These are phyloP conservation scores for Poicephalus gulielmi DNA, from an alignment of 2,113 vertebrate species.

Conservation along the genomic window DNA sequence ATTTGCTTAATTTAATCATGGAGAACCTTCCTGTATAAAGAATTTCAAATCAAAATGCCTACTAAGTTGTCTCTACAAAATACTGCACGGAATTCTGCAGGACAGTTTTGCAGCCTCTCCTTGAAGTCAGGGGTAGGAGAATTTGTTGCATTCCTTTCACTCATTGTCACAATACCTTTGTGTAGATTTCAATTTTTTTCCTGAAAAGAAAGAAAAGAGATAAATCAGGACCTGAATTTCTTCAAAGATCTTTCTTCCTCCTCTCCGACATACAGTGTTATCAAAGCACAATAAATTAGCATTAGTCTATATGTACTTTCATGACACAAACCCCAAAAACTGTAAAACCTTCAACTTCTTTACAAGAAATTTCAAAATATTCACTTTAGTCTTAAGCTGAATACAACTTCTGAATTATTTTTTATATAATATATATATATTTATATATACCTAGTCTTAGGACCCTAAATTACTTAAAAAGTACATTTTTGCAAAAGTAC, in stretches of 20 bases:
- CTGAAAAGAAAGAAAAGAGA: neutral
- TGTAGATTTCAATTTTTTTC: neutral
- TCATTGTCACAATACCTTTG: neutral
- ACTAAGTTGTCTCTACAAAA: neutral
- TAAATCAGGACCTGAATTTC: neutral
- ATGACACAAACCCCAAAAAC: neutral
- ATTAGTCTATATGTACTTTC: neutral
- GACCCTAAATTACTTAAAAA: neutral
- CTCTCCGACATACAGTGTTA: neutral
- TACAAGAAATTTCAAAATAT: neutral
- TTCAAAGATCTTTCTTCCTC: neutral
- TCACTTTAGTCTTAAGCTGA: neutral
- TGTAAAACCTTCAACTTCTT: neutral
- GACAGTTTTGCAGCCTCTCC: neutral
- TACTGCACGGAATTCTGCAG: neutral
- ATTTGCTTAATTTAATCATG: neutral
- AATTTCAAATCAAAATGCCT: neutral
- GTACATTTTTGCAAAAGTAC: neutral
- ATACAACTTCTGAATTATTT: neutral
- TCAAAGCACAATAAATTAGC: neutral
- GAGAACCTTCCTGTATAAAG: neutral
- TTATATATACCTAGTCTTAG: neutral
- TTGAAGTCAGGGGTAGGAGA: neutral
- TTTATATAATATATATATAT: neutral
- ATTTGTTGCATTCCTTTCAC: neutral